Conservation (phyloP, 2,888 invertebrate genomes). For the Zygaena filipendulae region DNA sequence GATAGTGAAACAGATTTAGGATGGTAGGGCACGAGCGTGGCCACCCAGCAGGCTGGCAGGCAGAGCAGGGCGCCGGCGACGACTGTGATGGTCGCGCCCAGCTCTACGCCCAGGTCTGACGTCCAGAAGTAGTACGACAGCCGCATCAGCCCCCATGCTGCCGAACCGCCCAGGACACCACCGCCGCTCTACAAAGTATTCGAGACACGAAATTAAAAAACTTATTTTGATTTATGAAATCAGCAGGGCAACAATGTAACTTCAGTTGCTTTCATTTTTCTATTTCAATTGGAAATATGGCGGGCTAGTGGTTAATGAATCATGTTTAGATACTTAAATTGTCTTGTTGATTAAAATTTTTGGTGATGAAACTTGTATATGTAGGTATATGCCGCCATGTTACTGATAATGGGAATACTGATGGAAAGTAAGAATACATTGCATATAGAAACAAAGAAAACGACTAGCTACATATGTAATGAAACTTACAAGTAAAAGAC, state of each 20-base stretch:
- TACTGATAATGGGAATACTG: too few relatives aligned
- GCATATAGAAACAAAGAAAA: not conserved
- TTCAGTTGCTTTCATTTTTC: too few relatives aligned
- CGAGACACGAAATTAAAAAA: too few relatives aligned
- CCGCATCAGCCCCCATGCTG: conserved; percentile 43
- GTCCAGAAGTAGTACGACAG: conserved; percentile 60
- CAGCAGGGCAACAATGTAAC: too few relatives aligned
- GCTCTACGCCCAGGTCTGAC: conserved; percentile 46
- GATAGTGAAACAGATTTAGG: conserved; percentile 32
- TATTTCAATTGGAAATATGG: too few relatives aligned
- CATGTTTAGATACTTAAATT: too few relatives aligned
- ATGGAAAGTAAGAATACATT: too few relatives aligned
- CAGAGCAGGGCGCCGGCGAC: conserved; percentile 45
- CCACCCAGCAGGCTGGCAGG: conserved; percentile 52
- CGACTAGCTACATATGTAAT: not conserved
- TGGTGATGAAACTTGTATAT: too few relatives aligned
- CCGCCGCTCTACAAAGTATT: conserved; percentile 43
- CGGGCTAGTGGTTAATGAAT: too few relatives aligned
- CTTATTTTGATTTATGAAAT: too few relatives aligned
- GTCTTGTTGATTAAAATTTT: too few relatives aligned
- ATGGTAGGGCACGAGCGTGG: conserved; percentile 47
- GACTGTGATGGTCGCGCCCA: conserved; percentile 35
- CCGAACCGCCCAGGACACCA: conserved; percentile 40
- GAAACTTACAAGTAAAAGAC: conserved; percentile 42
- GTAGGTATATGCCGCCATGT: too few relatives aligned